A percentile compares a stretch with the other conserved stretches of the same genome.
These are phyloP conservation scores for Cichlasoma orientale DNA, from an alignment of 2,797 vertebrate genomes.

Conservation along the genomic window DNA sequence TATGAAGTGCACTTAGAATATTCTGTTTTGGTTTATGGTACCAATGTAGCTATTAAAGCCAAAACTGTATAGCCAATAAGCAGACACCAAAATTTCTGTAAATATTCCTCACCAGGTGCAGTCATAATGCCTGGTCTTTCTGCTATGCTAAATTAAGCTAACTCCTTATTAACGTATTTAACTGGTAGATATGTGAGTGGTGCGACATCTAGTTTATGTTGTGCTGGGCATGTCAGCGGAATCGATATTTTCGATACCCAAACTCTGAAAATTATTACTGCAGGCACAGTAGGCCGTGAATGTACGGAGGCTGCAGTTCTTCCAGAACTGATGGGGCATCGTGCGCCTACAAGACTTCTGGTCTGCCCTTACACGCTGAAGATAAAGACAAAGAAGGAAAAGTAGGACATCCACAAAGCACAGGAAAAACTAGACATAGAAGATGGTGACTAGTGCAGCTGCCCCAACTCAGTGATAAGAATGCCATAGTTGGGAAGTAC, in stretches of 20 bases:
- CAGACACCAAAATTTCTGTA: background rate
- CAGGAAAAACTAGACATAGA: too few species aligned
- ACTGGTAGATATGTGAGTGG: background rate
- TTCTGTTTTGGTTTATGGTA: background rate
- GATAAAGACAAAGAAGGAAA: background rate
- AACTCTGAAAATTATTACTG: background rate
- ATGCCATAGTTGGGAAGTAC: background rate
- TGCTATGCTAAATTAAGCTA: background rate
- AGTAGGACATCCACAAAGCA: background rate
- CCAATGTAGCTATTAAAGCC: background rate
- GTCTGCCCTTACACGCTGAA: background rate
- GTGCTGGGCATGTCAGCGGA: background rate
- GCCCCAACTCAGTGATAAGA: background rate
- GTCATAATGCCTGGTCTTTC: background rate
- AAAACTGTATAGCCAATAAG: too few species aligned
- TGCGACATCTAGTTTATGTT: background rate
- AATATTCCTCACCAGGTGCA: background rate
- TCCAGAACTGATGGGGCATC: background rate
- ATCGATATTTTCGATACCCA: background rate
- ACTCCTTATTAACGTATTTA: background rate
- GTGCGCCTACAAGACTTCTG: background rate
- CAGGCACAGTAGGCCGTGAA: background rate
- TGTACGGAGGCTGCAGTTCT: background rate
- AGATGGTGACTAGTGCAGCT: background rate
- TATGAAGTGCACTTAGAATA: background rate